A percentile compares a stretch with the other conserved stretches of the same genome.
These are phyloP conservation scores for Apamea monoglypha DNA, from an alignment of 2,888 invertebrate genomes.

Conservation along the genomic window DNA sequence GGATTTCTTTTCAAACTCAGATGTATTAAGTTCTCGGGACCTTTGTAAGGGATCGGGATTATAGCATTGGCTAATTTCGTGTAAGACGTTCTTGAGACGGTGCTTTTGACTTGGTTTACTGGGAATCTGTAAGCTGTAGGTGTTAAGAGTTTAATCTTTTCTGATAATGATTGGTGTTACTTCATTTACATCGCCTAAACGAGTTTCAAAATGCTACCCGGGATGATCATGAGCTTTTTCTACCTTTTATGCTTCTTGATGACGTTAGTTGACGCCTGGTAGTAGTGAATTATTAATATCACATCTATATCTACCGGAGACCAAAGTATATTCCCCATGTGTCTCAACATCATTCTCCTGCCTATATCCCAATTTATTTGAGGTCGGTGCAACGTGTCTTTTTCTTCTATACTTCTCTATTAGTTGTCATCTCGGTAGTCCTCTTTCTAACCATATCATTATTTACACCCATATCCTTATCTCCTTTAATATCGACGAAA, in stretches of 20 bases:
- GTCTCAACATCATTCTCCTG: too few relatives aligned
- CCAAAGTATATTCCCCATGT: neutral
- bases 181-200: neutral
- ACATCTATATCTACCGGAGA: neutral
- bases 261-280: neutral
- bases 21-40: slow-evolving; percentile 71
- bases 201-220: neutral
- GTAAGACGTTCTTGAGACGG: slow-evolving; percentile 58
- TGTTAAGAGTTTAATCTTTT: slow-evolving; percentile 43
- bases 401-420: neutral
- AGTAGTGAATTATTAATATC: neutral
- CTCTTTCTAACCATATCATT: too few relatives aligned
- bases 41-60: slow-evolving; percentile 70
- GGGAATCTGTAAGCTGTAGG: slow-evolving; percentile 54
- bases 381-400: too few relatives aligned
- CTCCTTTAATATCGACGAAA: neutral
- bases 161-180: slow-evolving; percentile 17
- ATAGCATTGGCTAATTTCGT: slow-evolving; percentile 71
- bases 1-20: slow-evolving; percentile 63
- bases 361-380: too few relatives aligned
- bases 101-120: slow-evolving; percentile 54
- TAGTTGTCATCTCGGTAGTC: neutral
- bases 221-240: neutral
- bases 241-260: neutral
- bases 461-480: neutral